Conservation (phyloP, 2,888 invertebrate species). For the Gastracanthus pulcherrimus region DNA sequence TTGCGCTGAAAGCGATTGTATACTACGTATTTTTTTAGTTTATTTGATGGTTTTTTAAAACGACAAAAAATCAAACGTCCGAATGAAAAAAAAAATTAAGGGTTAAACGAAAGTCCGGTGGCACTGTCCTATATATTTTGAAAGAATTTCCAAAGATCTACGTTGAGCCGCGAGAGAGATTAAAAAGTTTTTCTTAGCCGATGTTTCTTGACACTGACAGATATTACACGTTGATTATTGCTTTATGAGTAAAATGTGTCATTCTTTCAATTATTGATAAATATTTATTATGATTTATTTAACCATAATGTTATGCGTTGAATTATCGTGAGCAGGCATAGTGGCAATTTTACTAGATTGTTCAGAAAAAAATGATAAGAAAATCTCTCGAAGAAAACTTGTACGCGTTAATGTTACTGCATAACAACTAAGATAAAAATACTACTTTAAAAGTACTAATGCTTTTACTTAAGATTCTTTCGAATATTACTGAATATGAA, state of each 20-base stretch:
- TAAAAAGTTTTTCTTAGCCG: background rate
- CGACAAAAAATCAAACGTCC: constrained; percentile 67
- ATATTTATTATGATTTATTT: background rate
- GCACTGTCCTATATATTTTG: constrained; percentile 42
- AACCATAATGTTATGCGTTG: background rate
- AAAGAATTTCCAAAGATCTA: constrained; percentile 25
- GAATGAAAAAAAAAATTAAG: constrained; percentile 58
- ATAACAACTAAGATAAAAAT: constrained; percentile 4
- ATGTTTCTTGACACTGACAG: background rate
- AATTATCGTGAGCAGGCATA: background rate
- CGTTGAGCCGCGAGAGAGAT: constrained; percentile 14
- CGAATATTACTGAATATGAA: background rate
- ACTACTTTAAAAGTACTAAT: constrained; percentile 12
- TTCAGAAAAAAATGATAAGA: background rate
- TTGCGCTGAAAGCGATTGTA: constrained; percentile 30
- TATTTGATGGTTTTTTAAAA: constrained; percentile 41
- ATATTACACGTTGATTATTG: background rate
- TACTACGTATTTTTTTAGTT: constrained; percentile 40
- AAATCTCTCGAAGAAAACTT: constrained; percentile 39
- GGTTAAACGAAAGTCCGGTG: constrained; percentile 40
- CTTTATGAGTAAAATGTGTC: background rate
- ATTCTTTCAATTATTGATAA: background rate
- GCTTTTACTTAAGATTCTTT: constrained; percentile 16
- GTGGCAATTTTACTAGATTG: background rate
- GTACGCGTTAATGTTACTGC: constrained; percentile 22